Percentiles rank a stretch among this genome's conserved stretches.
phyloP scores from a whole-genome alignment of 2,797 vertebrate species.

The Lacerta bilineata region DNA sequence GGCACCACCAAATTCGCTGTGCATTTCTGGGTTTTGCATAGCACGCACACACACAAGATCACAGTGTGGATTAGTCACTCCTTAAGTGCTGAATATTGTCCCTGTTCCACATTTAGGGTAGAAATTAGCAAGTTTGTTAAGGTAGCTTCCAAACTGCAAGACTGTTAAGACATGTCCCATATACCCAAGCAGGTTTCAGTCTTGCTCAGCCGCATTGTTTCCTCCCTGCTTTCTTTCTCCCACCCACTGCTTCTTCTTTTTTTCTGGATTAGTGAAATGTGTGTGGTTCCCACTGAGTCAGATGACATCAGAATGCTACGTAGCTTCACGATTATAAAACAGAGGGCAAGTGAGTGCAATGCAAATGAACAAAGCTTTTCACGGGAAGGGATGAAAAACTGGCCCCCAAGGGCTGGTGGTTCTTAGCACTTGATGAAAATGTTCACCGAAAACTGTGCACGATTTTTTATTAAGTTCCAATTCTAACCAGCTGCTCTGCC shows the following conservation, averaged over 20 bases:
- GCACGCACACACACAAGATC: background rate
- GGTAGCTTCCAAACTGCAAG: background rate
- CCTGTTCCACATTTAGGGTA: background rate
- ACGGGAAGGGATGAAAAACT: background rate
- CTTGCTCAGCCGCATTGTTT: background rate
- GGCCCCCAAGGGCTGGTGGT: no score
- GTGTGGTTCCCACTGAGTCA: no score
- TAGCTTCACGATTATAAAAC: background rate
- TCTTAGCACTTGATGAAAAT: background rate
- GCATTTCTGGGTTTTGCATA: background rate
- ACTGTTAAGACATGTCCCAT: no score
- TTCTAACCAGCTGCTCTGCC: background rate
- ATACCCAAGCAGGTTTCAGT: background rate
- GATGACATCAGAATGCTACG: background rate
- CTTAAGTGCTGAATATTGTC: background rate
- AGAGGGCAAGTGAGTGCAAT: background rate
- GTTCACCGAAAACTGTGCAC: background rate
- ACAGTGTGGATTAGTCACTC: background rate
- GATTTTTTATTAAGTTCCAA: background rate
- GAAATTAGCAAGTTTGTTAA: background rate
- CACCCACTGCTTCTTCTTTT: background rate
- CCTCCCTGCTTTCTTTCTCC: no score
- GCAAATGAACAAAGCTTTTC: background rate
- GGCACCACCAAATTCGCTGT: background rate
- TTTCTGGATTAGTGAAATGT: background rate